phyloP scores from a whole-genome alignment of 2,888 invertebrate genomes.

The Pristionchus maxplancki region DNA sequence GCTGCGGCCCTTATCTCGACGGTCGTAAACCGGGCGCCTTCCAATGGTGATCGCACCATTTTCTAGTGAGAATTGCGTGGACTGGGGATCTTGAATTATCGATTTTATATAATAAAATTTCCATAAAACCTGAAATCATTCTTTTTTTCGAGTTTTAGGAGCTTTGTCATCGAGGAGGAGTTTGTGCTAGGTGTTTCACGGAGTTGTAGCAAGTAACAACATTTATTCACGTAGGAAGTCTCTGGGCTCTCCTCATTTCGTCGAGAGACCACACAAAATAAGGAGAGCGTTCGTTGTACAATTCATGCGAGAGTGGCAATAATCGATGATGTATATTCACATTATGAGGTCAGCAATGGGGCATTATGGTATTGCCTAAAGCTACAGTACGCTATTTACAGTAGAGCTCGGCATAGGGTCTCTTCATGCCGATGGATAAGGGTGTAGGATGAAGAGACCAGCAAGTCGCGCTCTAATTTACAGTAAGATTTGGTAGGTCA shows the following conservation, averaged over 20 bases:
- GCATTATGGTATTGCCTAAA: neutral
- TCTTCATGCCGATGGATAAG: too few species aligned
- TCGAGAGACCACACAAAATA: neutral
- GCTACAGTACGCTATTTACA: conserved; percentile 7
- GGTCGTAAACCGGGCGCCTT: conserved; percentile 28
- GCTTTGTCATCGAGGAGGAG: too few species aligned
- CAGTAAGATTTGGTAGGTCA: conserved; percentile 27
- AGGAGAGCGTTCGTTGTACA: conserved; percentile 5
- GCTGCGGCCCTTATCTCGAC: neutral
- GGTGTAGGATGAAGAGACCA: too few species aligned
- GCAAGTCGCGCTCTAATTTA: too few species aligned
- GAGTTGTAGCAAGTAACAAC: neutral
- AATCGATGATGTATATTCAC: neutral
- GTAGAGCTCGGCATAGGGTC: neutral
- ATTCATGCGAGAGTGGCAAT: conserved; percentile 21
- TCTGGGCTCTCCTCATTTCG: neutral
- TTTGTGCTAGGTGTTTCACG: too few species aligned
- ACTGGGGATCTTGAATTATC: neutral
- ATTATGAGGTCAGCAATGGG: conserved; percentile 40
- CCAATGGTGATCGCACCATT: neutral
- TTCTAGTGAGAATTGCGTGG: conserved; percentile 3
- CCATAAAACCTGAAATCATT: neutral
- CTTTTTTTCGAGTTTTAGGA: too few species aligned
- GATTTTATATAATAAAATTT: neutral
- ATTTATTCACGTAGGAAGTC: neutral